Conservation (phyloP, 2,113 vertebrate species). For the Forbesichthys agassizii region DNA sequence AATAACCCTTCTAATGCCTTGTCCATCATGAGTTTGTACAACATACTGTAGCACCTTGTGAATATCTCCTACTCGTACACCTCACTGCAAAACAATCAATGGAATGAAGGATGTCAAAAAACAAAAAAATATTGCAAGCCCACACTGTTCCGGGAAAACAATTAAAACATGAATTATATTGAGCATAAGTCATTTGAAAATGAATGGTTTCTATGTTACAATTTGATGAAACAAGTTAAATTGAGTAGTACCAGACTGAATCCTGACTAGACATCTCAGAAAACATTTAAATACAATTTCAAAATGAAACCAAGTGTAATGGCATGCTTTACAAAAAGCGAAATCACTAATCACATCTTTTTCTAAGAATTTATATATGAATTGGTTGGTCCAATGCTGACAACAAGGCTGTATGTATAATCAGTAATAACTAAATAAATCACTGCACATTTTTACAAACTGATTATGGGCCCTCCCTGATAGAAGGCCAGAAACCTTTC, state of each 20-base stretch:
- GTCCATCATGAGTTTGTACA: not conserved
- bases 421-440: too few relatives aligned
- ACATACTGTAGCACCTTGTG: slow-evolving; percentile 2
- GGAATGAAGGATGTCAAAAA: not conserved
- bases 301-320: too few relatives aligned
- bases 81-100: not conserved
- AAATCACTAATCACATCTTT: too few relatives aligned
- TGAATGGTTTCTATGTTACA: not conserved
- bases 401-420: too few relatives aligned
- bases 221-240: too few relatives aligned
- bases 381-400: too few relatives aligned
- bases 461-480: too few relatives aligned
- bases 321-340: too few relatives aligned
- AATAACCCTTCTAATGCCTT: slow-evolving; percentile 20
- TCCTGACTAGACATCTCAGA: not conserved
- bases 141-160: not conserved
- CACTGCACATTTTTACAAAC: too few relatives aligned
- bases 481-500: too few relatives aligned
- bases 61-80: not conserved
- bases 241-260: too few relatives aligned
- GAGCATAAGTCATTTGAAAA: not conserved
- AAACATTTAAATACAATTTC: not conserved
- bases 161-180: not conserved
- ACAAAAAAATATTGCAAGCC: not conserved
- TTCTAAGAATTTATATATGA: too few relatives aligned